phyloP scores from a whole-genome alignment of 2,888 invertebrate genomes.

The Ectropis crepuscularia region DNA sequence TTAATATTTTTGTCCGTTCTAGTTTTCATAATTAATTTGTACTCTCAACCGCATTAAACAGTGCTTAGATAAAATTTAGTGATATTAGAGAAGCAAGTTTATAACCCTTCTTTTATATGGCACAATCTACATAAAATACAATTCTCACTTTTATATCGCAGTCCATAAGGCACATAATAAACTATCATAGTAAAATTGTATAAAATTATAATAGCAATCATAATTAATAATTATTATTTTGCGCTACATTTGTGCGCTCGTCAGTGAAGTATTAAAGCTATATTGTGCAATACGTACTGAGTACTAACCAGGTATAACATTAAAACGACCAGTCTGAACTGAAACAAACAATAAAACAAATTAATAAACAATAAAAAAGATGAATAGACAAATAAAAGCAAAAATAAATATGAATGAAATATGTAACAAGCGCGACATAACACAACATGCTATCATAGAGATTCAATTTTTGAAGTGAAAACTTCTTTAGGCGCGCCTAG shows the following conservation, averaged over 20 bases:
- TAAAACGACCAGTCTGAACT: conserved; percentile 77
- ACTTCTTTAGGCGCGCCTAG: too few relatives aligned
- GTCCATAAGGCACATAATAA: too few relatives aligned
- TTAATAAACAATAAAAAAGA: conserved; percentile 32
- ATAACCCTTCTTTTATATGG: neutral
- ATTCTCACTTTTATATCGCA: neutral
- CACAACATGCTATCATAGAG: too few relatives aligned
- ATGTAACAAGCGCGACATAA: neutral
- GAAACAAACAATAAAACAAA: conserved; percentile 69
- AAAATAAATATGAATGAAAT: conserved; percentile 14
- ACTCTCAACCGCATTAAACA: too few relatives aligned
- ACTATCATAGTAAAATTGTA: too few relatives aligned
- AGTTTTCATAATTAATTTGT: too few relatives aligned
- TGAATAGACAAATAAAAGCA: conserved; percentile 30
- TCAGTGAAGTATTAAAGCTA: conserved; percentile 16
- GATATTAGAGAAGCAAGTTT: neutral
- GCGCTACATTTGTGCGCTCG: conserved; percentile 18
- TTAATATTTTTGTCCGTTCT: too few relatives aligned
- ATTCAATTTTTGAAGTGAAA: too few relatives aligned
- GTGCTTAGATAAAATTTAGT: too few relatives aligned
- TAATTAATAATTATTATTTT: neutral
- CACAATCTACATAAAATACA: conserved; percentile 12
- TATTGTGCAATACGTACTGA: conserved; percentile 43
- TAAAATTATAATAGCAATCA: too few relatives aligned
- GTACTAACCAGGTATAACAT: conserved; percentile 51